Evolutionary conservation across 2,888 invertebrate species (phyloP), one percentile per base, ranked within the genome.

Genomic region (Tromatobia lineatoria): DNA sequence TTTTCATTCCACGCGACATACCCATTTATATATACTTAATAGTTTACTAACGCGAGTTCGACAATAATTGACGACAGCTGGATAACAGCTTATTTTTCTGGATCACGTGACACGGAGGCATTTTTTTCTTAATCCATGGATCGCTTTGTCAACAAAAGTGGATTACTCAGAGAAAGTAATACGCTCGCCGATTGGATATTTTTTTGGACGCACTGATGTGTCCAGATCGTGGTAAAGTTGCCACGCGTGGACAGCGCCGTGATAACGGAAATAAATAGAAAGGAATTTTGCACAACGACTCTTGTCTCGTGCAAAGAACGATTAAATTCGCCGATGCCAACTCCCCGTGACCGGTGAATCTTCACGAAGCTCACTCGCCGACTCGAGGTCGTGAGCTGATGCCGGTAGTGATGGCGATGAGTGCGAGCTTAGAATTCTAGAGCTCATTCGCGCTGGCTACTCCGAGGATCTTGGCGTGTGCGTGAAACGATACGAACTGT

Each of bases 351-450:
- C 34, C 20, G 47, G 38, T 59, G 70, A 57, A 50, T 64, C 73
- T 67, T 71, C 76, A 54, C 23, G 23, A 29, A 64, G 75, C 50
- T 52, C 34, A 66, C 52, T 57, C 57, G 20, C 64, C 70, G 57
- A 50, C 77, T 71, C 59, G 80, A 23, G 54, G 59, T 66, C 74
- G 81, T 34, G 75, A 79, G 52, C 34, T 66, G 78, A 70, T 75
- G 71, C 73, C 73, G 73, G 61, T 64, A 47, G 70, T 34, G 70
- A 47, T 54, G 70, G 42, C 79, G 79, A 79, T 70, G 79, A 50
- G 42, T 54, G 80, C 80, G 75, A 85, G 81, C 75, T 76, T 82
- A 79, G 81, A 85, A 85, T 85, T 85, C 82, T 82, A 75, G 82
- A 85, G 79, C 81, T 71, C 70, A 29, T 50, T 34, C 25, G 61